Evolutionary conservation across 2,797 vertebrate genomes (phyloP), one percentile per base, ranked within the genome.

Genomic region (Cossypha niveicapilla): DNA sequence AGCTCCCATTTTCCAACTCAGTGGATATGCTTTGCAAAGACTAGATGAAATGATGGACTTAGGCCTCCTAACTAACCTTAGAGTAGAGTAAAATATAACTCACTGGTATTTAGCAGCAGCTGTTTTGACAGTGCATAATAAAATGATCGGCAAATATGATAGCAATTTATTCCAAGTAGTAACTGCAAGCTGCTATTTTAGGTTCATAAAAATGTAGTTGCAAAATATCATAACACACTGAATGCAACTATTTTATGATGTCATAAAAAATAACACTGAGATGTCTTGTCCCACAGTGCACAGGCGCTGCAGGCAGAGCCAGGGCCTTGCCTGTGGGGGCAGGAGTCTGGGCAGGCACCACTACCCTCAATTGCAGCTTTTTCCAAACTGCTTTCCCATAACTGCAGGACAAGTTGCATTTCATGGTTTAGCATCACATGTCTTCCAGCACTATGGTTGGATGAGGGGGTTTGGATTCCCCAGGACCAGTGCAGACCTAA

Each of bases 131-230:
- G 78, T 66, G 89, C 47, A 53, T 51, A 76, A 92, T 92, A 86
- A 95, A 95, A 80, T 28, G 56, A 76, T 65, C 8, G 37, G 88
- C 74, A 95, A 96, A 96, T 94, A 76, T 90, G 95, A 92, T 67
- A 96, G 95, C 95, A 96, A 97, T 97, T 97, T 96, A 90, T 93
- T 82, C 82, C 79, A 25, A 90, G 86, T 53, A 95, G 96, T 97
- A 92, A 96, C 91, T 93, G 88, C 48, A 24, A 95, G 86, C 92
- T 91, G 72, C 89, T 95, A 75, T 96, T 97, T 96, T 95, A 92
- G 92, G 85, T 93, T 93, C 94, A 93, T 96, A 94, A 96, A 96
- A 97, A 93, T 34, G 61, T 80, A 95, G 95, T 94, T 91, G 88
- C 82, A 85, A 94, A 87, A 86, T 91, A 84, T 65, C 25, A 8